Base-by-base conservation (phyloP, 2,888 invertebrate genomes). In the Macrosiphum euphorbiae region DNA sequence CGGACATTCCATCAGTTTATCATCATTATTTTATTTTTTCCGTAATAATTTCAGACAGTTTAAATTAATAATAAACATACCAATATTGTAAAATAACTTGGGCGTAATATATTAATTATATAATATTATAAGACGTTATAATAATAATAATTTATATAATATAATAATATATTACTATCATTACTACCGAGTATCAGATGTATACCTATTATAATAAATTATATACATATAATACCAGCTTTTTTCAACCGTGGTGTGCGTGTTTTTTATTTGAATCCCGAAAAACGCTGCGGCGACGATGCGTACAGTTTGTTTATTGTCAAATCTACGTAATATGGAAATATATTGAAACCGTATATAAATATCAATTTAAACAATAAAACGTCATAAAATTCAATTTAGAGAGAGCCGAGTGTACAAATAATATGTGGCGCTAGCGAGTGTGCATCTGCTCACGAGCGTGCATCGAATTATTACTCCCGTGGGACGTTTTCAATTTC, bases 341-440 rank as follows among this genome's bases (percentile, higher is more conserved):
- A 91, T 91, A 86, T 91, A 91, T 91, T n/a, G 86, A 52, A 58
- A 86, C 86, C 44, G 20, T 86, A 58, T 86, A 58, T 86, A 41
- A 91, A 91, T 91, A 86, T 47, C 85, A 58, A 50, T 91, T 85
- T 86, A 44, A 86, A 78, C 78, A 78, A 86, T 44, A 58, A 41
- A 91, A 47, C 47, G 91, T 91, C 85, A 86, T 91, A 91, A 91
- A 91, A 91, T 91, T 86, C 85, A 91, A 91, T 91, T 91, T 86
- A 41, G 35, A 52, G 52, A 52, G 41, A 78, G 10, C 84, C 90
- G 41, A 50, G 44, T 55, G 35, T 28, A 85, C 28, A 55, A 84
- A 85, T 84, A 84, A 85, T 84, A 78, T 41, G 41, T 78, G 78
- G 78, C 28, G 41, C 52, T 28, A 47, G 78, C 26, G 41, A 84